These are phyloP conservation scores for Hyperoplus lanceolatus DNA, from an alignment of 2,797 vertebrate species.

Conservation along the genomic window DNA sequence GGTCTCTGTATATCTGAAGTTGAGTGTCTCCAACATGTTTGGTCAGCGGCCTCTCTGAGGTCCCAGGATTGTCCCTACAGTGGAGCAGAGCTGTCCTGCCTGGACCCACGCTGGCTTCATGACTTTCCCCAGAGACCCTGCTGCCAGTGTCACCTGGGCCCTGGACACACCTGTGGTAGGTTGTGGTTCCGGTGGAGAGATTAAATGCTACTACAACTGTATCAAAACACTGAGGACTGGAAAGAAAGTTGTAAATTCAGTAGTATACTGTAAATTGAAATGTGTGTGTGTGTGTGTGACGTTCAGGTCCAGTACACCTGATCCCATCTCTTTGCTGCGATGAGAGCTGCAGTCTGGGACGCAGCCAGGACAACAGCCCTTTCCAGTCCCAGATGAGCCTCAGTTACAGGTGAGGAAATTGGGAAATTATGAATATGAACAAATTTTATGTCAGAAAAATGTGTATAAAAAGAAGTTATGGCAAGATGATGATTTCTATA, in stretches of 20 bases:
- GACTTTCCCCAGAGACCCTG: slow-evolving; percentile 86
- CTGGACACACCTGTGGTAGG: slow-evolving; percentile 90
- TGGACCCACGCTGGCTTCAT: slow-evolving; percentile 87
- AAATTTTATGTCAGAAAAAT: not conserved
- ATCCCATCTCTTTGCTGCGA: slow-evolving; percentile 92
- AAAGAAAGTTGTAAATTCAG: not conserved
- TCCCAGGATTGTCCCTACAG: slow-evolving; percentile 90
- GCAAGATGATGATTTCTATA: not conserved
- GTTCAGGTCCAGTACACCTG: slow-evolving; percentile 91
- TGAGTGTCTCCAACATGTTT: slow-evolving; percentile 12
- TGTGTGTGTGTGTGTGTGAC: slow-evolving; percentile 26
- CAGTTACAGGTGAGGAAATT: slow-evolving; percentile 86
- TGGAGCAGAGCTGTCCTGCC: slow-evolving; percentile 92
- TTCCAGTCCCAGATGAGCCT: slow-evolving; percentile 87
- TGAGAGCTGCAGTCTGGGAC: slow-evolving; percentile 86
- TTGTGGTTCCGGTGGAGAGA: slow-evolving; percentile 20
- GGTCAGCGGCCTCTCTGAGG: slow-evolving; percentile 85
- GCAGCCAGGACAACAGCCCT: slow-evolving; percentile 79
- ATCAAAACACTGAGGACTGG: not conserved
- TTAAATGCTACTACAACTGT: not conserved
- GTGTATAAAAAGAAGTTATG: not conserved
- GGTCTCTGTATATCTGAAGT: not conserved
- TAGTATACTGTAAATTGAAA: not conserved
- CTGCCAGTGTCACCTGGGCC: slow-evolving; percentile 89
- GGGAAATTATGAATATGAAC: slow-evolving; percentile 1